Percentiles rank a stretch among this genome's conserved stretches.
These are phyloP conservation scores for Trididemnum nubilum DNA, from an alignment of 23 tunicate species.

Conservation along the genomic window DNA sequence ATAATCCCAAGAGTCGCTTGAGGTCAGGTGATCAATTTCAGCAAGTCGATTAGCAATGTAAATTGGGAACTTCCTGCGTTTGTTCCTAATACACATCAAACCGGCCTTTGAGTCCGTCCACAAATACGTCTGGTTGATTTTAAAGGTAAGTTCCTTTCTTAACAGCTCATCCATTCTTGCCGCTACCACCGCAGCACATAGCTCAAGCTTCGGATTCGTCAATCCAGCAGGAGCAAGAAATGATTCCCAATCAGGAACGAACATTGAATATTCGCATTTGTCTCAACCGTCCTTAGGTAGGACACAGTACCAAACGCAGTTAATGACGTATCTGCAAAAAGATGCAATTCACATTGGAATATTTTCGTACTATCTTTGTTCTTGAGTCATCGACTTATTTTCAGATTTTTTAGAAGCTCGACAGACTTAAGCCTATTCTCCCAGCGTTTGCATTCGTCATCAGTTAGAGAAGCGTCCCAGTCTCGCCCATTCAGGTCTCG, in stretches of 20 bases:
- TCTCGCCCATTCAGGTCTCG: no score
- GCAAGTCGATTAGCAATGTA: not conserved
- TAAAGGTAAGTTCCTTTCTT: not conserved
- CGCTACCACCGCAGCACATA: slow-evolving; percentile 22
- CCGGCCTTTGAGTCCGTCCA: not conserved
- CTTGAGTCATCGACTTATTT: not conserved
- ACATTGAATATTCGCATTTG: not conserved
- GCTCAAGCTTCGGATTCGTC: slow-evolving; percentile 21
- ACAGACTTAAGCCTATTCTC: not conserved
- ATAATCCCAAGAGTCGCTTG: not conserved
- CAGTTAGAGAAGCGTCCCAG: no score
- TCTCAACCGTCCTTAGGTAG: not conserved
- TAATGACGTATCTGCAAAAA: no score
- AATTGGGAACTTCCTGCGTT: not conserved
- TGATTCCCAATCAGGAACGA: no score
- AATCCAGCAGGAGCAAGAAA: no score
- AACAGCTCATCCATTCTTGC: not conserved
- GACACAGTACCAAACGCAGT: no score
- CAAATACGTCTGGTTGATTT: not conserved
- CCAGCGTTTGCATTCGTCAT: not conserved
- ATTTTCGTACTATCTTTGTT: no score
- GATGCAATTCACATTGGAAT: no score
- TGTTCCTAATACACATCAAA: not conserved
- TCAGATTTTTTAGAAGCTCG: not conserved
- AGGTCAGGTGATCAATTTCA: not conserved